Evolutionary conservation across 2,888 invertebrate species (phyloP).

Genomic region (Eupeodes luniger): DNA sequence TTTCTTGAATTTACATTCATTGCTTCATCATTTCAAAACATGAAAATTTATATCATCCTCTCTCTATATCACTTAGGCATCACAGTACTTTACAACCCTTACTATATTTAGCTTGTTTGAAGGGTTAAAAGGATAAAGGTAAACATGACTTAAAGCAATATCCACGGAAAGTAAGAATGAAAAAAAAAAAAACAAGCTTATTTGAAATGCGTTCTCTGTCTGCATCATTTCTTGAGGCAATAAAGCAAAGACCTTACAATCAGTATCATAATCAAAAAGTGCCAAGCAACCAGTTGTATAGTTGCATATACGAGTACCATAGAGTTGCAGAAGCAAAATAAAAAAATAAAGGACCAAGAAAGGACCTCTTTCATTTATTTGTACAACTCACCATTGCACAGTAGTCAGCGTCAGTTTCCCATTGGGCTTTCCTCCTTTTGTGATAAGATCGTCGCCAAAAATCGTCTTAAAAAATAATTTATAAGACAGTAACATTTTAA

Average conservation of each 20-base stretch:
- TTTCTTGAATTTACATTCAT: conserved; percentile 57
- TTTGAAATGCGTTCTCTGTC: conserved; percentile 45
- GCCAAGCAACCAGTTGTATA: conserved; percentile 71
- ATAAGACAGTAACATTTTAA: too few species aligned
- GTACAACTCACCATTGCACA: conserved; percentile 87
- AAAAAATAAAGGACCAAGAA: neutral
- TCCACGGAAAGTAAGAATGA: neutral
- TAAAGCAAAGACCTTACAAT: conserved; percentile 47
- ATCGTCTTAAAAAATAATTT: too few species aligned
- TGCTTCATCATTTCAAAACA: conserved; percentile 28
- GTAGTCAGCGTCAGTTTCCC: conserved; percentile 97
- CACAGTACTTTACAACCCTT: neutral
- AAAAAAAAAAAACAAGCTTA: conserved; percentile 11
- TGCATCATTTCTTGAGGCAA: conserved; percentile 50
- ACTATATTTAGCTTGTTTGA: conserved; percentile 15
- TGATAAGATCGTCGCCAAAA: conserved; percentile 98
- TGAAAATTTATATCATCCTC: conserved; percentile 28
- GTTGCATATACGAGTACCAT: conserved; percentile 29
- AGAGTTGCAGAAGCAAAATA: neutral
- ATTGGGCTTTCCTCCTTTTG: conserved; percentile 97
- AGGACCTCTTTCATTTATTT: neutral
- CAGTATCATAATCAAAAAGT: conserved; percentile 50
- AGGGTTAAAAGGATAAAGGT: neutral
- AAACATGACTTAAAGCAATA: conserved; percentile 40
- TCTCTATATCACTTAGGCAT: conserved; percentile 13